A percentile compares a stretch with the other conserved stretches of the same genome.
Conservation (phyloP, 1,140 invertebrate species). For the Zaprionus ornatus region DNA sequence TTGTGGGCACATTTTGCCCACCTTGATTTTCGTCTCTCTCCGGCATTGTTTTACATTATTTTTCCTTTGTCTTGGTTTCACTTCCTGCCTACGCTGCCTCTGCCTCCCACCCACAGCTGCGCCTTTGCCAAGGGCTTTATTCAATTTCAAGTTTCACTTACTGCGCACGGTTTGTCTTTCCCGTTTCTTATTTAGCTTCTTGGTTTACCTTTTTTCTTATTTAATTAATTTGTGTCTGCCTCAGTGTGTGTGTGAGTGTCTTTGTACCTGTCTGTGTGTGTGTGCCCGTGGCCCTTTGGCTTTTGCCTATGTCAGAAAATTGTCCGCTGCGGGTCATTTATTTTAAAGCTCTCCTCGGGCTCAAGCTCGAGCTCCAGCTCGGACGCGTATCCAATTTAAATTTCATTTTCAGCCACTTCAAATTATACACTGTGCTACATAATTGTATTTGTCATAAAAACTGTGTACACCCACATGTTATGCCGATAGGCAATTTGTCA, state of each 20-base stretch:
- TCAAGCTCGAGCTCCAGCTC: no score
- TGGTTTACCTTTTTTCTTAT: constrained; percentile 81
- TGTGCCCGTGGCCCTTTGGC: constrained; percentile 51
- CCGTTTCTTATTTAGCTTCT: constrained; percentile 80
- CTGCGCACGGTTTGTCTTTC: constrained; percentile 73
- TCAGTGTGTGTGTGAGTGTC: constrained; percentile 15
- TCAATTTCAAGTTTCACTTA: constrained; percentile 80
- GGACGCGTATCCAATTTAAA: constrained; percentile 28
- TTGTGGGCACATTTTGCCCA: constrained; percentile 6
- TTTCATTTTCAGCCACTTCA: constrained; percentile 8
- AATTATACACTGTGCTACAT: neutral
- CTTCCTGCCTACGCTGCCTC: constrained; percentile 5
- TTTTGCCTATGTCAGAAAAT: constrained; percentile 62
- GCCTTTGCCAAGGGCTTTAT: constrained; percentile 57
- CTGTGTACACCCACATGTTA: neutral
- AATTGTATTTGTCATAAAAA: neutral
- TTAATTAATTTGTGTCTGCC: constrained; percentile 73
- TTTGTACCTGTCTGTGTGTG: neutral
- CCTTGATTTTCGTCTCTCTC: constrained; percentile 25
- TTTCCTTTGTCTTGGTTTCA: constrained; percentile 55
- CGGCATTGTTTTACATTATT: constrained; percentile 69
- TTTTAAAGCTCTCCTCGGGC: constrained; percentile 26
- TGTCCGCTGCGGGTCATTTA: constrained; percentile 59
- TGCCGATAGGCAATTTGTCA: neutral
- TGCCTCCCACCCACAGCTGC: constrained; percentile 1